Evolutionary conservation across 92 coral and sea anemone species (phyloP), one percentile per base, ranked within the genome.

Genomic region (Bergia puertoricense): DNA sequence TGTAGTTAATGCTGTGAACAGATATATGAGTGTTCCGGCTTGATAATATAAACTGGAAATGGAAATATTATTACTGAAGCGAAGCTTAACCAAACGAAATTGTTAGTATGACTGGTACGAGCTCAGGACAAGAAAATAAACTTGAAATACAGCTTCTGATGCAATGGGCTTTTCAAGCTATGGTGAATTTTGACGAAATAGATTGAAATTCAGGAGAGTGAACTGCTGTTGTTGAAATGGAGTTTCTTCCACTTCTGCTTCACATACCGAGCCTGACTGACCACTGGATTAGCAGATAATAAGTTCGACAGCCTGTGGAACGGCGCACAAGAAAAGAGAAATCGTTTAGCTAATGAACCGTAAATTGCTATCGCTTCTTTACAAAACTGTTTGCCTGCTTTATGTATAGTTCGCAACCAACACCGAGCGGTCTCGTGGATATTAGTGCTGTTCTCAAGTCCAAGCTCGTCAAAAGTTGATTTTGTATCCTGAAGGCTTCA

Each of bases 1-100:
- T 36, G 96, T 95, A 10, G 96, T 97, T 22, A 96, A 95, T 80
- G 71, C 96, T 15, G 94, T 97, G 8, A 97, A 93, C 90, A 92
- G 93, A 86, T 95, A 78, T 57, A 95, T 95, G 91, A 88, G 92
- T 10, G 89, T 83, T 9, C 77, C 87, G 39, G 62, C 86, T 36
- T 69, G 74, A 46, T 6, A 11, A 69, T 16, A 1, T 8, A 68
- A 48, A 30, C 20, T 45, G 20, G 20, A 66, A 68, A 36, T 68
- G 87, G 54, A 48, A 83, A 44, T 83, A 83, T 38, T 44, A 59
- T 18, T 30, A 30, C 30, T 30, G 13, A 81, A n/a, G 74, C 85
- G 23, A 69, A 11, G 86, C 77, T 68, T 69, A 37, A 74, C 79
- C 38, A 45, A 38, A 14, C 67, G 15, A 68, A 71, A 43, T 40